Evolutionary conservation across 2,888 invertebrate genomes (phyloP), one percentile per base, ranked within the genome.

Genomic region (Cheilosia vernalis): DNA sequence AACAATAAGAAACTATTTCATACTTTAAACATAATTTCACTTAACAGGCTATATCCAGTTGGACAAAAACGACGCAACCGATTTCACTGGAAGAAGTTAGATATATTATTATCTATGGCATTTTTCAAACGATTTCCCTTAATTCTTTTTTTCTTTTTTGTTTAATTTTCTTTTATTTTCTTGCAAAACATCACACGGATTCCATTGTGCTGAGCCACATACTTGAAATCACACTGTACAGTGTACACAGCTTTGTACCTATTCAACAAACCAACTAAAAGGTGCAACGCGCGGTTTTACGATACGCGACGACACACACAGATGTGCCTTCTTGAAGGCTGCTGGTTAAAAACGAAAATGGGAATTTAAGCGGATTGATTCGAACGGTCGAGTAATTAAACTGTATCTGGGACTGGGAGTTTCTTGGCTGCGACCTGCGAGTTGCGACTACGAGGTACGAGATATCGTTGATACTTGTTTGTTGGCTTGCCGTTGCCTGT

Each of bases 71-170:
- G n/a, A 55, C 58, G 13, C 77, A 67, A 53, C 78, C 30, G 73
- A 83, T 73, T 83, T 79, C 83, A 83, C 83, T 79, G 49, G 73
- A 63, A 66, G 37, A 79, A 79, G 40, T 58, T 33, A 55, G 9
- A 24, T 3, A 73, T 51, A 49, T n/a, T n/a, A n/a, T n/a, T n/a
- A n/a, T n/a, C n/a, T 19, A 73, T 69, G 79, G 67, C 49, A 67
- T 73, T 79, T 83, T 73, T 61, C 49, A 63, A 69, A 24, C 61
- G 79, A 79, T 83, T 83, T 83, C 63, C 79, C 73, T 73, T 30
- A 69, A 21, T 51, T 51, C 3, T 58, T 60, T 37, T 61, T 58
- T 63, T 17, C 37, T 27, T 13, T 49, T 49, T 19, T 49, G 7
- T 17, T 27, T 6, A 30, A 27, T 47, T 66, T 77, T 49, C 13